These are phyloP conservation scores for Dolomedes plantarius DNA, from an alignment of 2,888 invertebrate genomes.

Conservation along the genomic window DNA sequence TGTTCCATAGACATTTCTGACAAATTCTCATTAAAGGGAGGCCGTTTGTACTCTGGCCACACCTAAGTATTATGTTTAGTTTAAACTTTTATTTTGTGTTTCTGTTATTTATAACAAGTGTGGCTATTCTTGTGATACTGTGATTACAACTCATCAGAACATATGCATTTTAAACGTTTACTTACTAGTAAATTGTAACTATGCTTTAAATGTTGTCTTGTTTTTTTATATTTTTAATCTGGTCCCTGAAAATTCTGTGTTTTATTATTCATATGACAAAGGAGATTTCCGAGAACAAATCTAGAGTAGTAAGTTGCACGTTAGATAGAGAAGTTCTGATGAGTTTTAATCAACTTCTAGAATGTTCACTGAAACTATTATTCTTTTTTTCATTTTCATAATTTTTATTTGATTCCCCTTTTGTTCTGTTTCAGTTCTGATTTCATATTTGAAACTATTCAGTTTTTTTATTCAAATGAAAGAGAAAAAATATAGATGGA, in stretches of 20 bases:
- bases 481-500: neutral
- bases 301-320: too few species aligned
- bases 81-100: neutral
- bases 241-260: too few species aligned
- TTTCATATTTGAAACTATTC: too few species aligned
- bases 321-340: constrained; percentile 18
- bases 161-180: too few species aligned
- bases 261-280: too few species aligned
- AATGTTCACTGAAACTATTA: constrained; percentile 12
- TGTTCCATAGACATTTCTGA: too few species aligned
- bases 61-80: neutral
- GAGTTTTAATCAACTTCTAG: neutral
- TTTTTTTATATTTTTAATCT: too few species aligned
- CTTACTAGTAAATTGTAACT: too few species aligned
- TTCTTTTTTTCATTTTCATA: too few species aligned
- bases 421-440: neutral
- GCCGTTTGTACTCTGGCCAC: constrained; percentile 20
- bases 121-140: neutral
- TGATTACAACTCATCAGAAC: neutral
- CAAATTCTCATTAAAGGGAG: constrained; percentile 30
- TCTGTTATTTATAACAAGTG: neutral
- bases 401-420: neutral
- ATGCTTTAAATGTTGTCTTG: too few species aligned
- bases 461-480: too few species aligned
- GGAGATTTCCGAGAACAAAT: too few species aligned